Percentiles rank a stretch among this genome's conserved stretches.
These are phyloP conservation scores for Dreissena polymorpha DNA, from an alignment of 1,140 invertebrate genomes.

Conservation along the genomic window DNA sequence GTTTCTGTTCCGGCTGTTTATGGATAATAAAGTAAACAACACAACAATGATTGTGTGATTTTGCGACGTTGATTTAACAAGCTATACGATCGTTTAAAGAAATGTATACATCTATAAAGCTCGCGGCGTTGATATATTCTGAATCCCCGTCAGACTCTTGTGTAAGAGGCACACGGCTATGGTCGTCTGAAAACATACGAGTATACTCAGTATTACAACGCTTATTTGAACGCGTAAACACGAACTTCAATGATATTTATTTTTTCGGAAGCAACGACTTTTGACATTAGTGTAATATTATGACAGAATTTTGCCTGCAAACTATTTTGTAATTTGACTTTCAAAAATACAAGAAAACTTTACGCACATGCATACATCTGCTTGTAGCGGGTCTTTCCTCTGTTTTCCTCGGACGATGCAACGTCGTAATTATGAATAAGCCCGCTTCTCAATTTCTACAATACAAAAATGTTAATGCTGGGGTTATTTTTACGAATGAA, in stretches of 20 bases:
- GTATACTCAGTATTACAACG: not conserved
- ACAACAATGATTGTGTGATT: too few species aligned
- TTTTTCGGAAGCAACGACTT: too few species aligned
- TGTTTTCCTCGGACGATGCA: not conserved
- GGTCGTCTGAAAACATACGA: not conserved
- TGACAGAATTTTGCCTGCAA: too few species aligned
- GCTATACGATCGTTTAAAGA: not conserved
- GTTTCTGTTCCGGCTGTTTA: too few species aligned
- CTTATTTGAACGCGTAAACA: too few species aligned
- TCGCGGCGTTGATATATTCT: not conserved
- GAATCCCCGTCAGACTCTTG: not conserved
- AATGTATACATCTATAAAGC: conserved; percentile 3
- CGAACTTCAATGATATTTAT: too few species aligned
- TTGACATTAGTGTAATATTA: too few species aligned
- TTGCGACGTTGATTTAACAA: too few species aligned
- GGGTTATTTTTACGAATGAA: too few species aligned
- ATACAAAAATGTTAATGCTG: too few species aligned
- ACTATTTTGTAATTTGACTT: too few species aligned
- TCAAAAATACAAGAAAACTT: not conserved
- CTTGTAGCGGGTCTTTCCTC: not conserved
- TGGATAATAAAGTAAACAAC: too few species aligned
- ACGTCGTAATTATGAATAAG: not conserved
- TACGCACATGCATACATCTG: conserved; percentile 3
- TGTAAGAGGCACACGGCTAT: not conserved
- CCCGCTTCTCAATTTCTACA: not conserved